Conservation (phyloP, 2,888 invertebrate species). For the Hypolimnas misippus region DNA sequence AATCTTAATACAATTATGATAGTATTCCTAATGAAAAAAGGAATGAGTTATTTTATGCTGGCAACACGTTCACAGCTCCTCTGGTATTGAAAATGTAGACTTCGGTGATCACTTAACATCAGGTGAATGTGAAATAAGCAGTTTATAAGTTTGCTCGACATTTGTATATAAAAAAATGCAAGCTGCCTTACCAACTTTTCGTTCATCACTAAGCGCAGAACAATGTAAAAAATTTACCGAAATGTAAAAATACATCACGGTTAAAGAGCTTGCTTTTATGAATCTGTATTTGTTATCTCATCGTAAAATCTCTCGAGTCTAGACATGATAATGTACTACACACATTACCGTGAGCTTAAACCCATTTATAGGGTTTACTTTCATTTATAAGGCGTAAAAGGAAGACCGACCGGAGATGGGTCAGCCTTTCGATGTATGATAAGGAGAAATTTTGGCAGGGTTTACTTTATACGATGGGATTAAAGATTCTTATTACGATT, state of each 20-base stretch:
- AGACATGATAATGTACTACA: background rate
- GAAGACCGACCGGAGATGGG: background rate
- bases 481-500: constrained; percentile 1
- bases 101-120: too few species aligned
- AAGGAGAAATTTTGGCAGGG: background rate
- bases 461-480: background rate
- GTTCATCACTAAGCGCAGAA: too few species aligned
- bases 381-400: constrained; percentile 6
- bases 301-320: background rate
- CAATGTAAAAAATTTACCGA: too few species aligned
- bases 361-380: background rate
- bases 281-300: background rate
- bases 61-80: too few species aligned
- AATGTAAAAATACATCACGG: background rate
- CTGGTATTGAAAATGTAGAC: too few species aligned
- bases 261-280: background rate
- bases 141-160: too few species aligned
- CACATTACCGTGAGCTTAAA: background rate
- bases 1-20: too few species aligned
- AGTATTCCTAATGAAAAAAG: too few species aligned
- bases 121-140: too few species aligned
- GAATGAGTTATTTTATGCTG: too few species aligned
- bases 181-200: too few species aligned
- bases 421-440: constrained; percentile 1
- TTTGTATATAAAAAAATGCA: too few species aligned